Conservation (phyloP, 2,113 vertebrate species). For the Pituophis catenifer region DNA sequence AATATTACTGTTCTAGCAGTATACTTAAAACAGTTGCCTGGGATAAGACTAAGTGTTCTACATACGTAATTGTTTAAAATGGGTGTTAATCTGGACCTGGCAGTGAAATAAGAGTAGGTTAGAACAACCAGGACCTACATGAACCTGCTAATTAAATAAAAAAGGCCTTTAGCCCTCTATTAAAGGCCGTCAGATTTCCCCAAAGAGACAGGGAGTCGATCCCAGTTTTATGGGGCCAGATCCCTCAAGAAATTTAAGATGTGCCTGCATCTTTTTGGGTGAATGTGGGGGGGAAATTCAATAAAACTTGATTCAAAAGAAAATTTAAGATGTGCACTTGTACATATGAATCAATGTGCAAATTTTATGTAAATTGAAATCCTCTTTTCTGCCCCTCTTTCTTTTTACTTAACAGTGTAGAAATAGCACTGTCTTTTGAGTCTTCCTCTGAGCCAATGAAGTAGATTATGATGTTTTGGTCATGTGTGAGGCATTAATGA, state of each 20-base stretch:
- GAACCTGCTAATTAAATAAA: background rate
- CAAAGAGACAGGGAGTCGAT: background rate
- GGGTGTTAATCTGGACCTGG: background rate
- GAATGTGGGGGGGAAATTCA: too few species aligned
- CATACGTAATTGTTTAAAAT: background rate
- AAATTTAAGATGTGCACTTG: background rate
- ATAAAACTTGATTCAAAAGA: too few species aligned
- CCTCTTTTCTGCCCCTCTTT: background rate
- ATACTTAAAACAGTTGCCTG: background rate
- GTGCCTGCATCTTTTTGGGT: too few species aligned
- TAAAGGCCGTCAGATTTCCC: background rate
- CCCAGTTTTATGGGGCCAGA: background rate
- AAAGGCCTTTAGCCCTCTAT: background rate
- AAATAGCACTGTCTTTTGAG: background rate
- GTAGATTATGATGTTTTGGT: background rate
- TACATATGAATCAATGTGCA: background rate
- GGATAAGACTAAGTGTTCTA: background rate
- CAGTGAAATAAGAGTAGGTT: background rate
- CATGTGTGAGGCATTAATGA: background rate
- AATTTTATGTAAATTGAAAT: background rate
- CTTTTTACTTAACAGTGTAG: background rate
- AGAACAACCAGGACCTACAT: background rate
- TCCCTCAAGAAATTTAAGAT: background rate
- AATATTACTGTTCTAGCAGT: background rate
- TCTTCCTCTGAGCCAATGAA: background rate